Evolutionary conservation across 2,797 vertebrate species (phyloP), one percentile per base, ranked within the genome.

Genomic region (Tamandua tetradactyla): DNA sequence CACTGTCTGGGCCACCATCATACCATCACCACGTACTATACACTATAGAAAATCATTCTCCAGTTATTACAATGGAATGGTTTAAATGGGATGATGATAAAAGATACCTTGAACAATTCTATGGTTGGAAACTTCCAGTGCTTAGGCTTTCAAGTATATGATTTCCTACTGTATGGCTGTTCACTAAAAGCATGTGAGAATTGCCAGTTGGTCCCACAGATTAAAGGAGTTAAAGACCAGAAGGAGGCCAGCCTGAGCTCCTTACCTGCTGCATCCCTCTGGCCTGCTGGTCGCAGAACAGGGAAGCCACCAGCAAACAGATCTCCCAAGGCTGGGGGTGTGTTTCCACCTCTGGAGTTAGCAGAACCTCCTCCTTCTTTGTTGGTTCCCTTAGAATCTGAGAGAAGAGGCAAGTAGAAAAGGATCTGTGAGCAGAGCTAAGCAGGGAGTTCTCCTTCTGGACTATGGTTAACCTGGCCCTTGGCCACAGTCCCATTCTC

Each of bases 251-350:
- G 30, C 25, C 18, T 30, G 64, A 47, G 55, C 10, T 49, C 95
- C 98, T 98, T 97, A 99, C 99, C 99, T 97, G 98, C 18, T 15
- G 95, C 8, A 85, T 99, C 99, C 97, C 99, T 99, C 97, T 99
- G 99, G 90, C 99, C 99, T 55, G 98, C 97, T 12, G 99, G 99
- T 96, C 98, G 99, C 74, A 99, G 98, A 35, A 99, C 98, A 59
- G 99, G 99, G 98, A 99, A 99, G 57, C 99, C 99, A 75, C 98
- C 99, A 55, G 99, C 99, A 98, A 99, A 99, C 71, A 99, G 98
- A 22, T 99, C 99, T 76, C 99, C 98, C 95, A 99, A 91, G 75
- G 98, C 97, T 12, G 98, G 98, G 23, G 98, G 98, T 8, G 97
- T 72, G 72, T 98, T 97, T 15, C 98, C 98, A 30, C 98, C 98